phyloP scores from a whole-genome alignment of 1,140 invertebrate genomes.

The Calycopis cecrops region DNA sequence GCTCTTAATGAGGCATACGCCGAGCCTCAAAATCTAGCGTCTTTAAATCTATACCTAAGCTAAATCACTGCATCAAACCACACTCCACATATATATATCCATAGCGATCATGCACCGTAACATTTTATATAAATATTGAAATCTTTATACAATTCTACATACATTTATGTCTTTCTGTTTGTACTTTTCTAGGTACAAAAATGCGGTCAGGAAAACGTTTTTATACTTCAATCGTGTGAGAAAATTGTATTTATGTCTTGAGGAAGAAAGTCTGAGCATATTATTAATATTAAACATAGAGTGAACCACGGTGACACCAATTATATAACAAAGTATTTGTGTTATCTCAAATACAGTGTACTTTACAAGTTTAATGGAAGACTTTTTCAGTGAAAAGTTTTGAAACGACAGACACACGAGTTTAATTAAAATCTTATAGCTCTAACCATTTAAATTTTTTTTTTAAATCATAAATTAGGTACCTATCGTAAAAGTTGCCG shows the following conservation, averaged over 20 bases:
- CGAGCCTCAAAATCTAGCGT: slow-evolving; percentile 22
- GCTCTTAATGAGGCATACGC: slow-evolving; percentile 5
- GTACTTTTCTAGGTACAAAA: slow-evolving; percentile 35
- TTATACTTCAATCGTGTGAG: slow-evolving; percentile 9
- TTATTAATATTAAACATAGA: no score
- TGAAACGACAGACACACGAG: no score
- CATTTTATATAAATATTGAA: slow-evolving; percentile 13
- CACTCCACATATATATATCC: slow-evolving; percentile 11
- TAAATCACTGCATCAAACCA: slow-evolving; percentile 21
- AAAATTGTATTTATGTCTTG: slow-evolving; percentile 9
- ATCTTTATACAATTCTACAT: slow-evolving; percentile 12
- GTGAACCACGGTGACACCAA: no score
- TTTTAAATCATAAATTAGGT: no score
- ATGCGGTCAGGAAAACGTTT: slow-evolving; percentile 13
- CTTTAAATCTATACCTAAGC: slow-evolving; percentile 20
- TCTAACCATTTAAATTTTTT: no score
- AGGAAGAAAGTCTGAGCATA: no score
- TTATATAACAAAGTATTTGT: no score
- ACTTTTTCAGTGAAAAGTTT: no score
- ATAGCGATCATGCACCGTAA: slow-evolving; percentile 19
- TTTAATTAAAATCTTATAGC: no score
- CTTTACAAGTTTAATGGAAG: no score
- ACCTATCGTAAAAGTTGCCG: no score
- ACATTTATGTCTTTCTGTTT: slow-evolving; percentile 18
- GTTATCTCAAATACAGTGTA: no score